Conservation (phyloP, 2,888 invertebrate genomes). For the Acleris laterana region DNA sequence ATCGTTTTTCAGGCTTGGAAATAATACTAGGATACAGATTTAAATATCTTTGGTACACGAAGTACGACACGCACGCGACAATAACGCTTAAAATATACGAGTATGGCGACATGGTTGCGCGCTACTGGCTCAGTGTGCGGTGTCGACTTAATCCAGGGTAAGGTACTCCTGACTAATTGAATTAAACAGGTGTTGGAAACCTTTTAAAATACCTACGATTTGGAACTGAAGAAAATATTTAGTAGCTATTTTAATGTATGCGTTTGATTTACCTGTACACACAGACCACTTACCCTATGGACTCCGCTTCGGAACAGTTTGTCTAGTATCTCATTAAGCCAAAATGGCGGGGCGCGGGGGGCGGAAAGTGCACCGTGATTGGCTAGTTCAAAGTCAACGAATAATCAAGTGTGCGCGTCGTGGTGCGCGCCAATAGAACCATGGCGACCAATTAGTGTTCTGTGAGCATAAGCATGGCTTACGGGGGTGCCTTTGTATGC, state of each 20-base stretch:
- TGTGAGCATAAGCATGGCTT: no score
- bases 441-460: no score
- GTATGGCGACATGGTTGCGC: constrained; percentile 58
- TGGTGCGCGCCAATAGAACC: no score
- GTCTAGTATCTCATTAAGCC: no score
- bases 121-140: constrained; percentile 39
- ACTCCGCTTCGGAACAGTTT: no score
- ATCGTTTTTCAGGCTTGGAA: constrained; percentile 65
- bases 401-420: no score
- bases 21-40: constrained; percentile 64
- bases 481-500: no score
- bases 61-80: constrained; percentile 62
- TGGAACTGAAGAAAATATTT: neutral
- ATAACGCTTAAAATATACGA: constrained; percentile 62
- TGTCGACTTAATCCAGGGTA: constrained; percentile 50
- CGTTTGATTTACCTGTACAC: no score
- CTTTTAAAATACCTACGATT: constrained; percentile 1
- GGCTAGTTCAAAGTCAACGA: no score
- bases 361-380: no score
- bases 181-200: constrained; percentile 65
- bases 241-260: neutral
- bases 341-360: no score
- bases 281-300: no score
- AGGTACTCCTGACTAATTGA: constrained; percentile 61
- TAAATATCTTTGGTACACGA: constrained; percentile 67